phyloP scores from a whole-genome alignment of 2,113 vertebrate genomes.

The Symphodus melops region DNA sequence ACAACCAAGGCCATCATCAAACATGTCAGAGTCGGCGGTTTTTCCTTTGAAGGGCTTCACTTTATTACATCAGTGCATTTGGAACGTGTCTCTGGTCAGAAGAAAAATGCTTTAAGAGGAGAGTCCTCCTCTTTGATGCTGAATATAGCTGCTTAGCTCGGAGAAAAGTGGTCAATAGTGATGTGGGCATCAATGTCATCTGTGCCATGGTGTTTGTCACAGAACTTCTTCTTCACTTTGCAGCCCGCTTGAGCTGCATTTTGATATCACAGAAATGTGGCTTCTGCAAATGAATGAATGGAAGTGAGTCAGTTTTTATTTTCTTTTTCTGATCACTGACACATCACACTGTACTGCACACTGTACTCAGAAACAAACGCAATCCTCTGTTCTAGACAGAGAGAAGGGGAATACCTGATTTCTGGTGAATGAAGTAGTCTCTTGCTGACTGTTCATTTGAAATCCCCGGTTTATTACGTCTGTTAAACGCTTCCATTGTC shows the following conservation, averaged over 20 bases:
- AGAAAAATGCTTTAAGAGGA: constrained; percentile 48
- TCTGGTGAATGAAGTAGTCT: constrained; percentile 47
- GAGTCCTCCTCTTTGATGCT: constrained; percentile 28
- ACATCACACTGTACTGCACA: not conserved
- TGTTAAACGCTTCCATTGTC: constrained; percentile 26
- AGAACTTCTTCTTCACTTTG: constrained; percentile 13
- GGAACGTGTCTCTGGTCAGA: constrained; percentile 53
- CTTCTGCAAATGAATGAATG: not conserved
- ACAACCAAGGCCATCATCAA: constrained; percentile 48
- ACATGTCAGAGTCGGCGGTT: constrained; percentile 39
- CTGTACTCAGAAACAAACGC: not conserved
- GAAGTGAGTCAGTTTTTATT: not conserved
- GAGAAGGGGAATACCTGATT: constrained; percentile 71
- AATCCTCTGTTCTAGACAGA: not conserved
- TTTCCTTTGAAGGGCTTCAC: constrained; percentile 48
- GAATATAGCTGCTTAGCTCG: constrained; percentile 55
- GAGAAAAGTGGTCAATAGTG: constrained; percentile 39
- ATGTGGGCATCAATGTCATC: constrained; percentile 45
- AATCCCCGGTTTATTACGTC: constrained; percentile 48
- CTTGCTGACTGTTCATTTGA: constrained; percentile 33
- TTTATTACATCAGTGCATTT: constrained; percentile 56
- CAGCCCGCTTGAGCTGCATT: not conserved
- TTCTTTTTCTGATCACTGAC: not conserved
- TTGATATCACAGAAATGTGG: not conserved
- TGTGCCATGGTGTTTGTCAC: constrained; percentile 34